phyloP scores from a whole-genome alignment of 1,140 invertebrate genomes.

The Trialeurodes vaporariorum region DNA sequence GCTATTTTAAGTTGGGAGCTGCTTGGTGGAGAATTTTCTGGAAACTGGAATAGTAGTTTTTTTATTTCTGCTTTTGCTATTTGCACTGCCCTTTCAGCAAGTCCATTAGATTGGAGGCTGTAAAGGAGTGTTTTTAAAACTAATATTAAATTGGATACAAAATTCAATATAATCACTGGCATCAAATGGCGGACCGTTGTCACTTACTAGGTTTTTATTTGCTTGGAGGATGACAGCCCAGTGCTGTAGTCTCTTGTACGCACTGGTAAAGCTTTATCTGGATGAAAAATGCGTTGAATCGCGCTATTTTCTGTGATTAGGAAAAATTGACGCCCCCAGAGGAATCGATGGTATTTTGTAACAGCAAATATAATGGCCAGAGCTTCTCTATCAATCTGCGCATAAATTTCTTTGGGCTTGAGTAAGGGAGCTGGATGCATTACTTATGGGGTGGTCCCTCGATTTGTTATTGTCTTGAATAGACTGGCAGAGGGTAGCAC shows the following conservation, averaged over 20 bases:
- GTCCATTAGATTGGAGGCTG: too few species aligned
- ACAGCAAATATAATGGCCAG: not conserved
- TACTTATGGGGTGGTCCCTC: slow-evolving; percentile 14
- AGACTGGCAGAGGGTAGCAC: slow-evolving; percentile 36
- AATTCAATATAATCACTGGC: too few species aligned
- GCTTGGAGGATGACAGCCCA: not conserved
- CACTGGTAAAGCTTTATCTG: not conserved
- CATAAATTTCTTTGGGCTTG: not conserved
- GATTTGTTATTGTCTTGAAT: slow-evolving; percentile 21
- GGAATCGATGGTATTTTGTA: not conserved
- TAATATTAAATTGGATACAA: too few species aligned
- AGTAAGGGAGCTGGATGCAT: not conserved
- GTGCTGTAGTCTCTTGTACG: not conserved
- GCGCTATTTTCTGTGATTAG: not conserved
- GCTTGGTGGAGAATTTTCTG: too few species aligned
- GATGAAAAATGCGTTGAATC: not conserved
- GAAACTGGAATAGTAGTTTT: too few species aligned
- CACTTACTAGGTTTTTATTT: too few species aligned
- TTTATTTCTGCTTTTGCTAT: too few species aligned
- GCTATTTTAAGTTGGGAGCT: too few species aligned
- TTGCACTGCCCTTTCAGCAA: too few species aligned
- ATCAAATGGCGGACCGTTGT: too few species aligned
- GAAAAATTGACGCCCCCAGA: not conserved
- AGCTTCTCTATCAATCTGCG: not conserved
- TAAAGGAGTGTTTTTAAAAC: too few species aligned